Conservation (phyloP, 2,113 vertebrate species). For the Petrocephalus microphthalmus region DNA sequence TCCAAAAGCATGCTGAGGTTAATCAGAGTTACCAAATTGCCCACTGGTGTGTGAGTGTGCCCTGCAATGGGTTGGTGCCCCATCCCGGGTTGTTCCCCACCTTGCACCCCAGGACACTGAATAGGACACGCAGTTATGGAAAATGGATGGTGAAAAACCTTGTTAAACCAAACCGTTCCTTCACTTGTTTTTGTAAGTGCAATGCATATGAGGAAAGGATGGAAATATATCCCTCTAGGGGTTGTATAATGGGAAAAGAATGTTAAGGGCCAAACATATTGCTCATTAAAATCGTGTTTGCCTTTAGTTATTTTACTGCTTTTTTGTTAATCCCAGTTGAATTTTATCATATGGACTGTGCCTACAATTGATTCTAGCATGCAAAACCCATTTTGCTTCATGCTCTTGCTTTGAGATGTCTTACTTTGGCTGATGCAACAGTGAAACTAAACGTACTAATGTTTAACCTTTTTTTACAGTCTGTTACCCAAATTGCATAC, state of each 20-base stretch:
- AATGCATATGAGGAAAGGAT: not conserved
- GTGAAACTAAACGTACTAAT: conserved; percentile 37
- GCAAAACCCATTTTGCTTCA: not conserved
- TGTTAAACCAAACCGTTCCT: not conserved
- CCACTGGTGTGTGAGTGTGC: no score
- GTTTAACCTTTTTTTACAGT: conserved; percentile 56
- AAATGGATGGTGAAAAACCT: not conserved
- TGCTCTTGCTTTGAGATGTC: not conserved
- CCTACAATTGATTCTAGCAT: not conserved
- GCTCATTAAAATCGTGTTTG: not conserved
- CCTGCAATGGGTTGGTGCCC: not conserved
- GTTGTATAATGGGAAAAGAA: not conserved
- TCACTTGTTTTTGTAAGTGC: not conserved
- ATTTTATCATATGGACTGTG: not conserved
- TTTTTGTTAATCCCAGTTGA: not conserved
- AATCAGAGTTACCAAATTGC: not conserved
- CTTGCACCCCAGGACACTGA: not conserved
- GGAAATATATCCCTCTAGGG: not conserved
- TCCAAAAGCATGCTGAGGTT: not conserved
- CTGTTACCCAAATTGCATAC: conserved; percentile 61
- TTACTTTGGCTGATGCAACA: conserved; percentile 10
- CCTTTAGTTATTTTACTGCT: not conserved
- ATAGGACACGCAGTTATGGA: not conserved
- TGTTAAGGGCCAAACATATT: not conserved
- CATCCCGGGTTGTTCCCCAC: not conserved